A percentile compares a stretch with the other conserved stretches of the same genome.
phyloP scores from a whole-genome alignment of 2,888 invertebrate genomes.

The Notodonta ziczac region DNA sequence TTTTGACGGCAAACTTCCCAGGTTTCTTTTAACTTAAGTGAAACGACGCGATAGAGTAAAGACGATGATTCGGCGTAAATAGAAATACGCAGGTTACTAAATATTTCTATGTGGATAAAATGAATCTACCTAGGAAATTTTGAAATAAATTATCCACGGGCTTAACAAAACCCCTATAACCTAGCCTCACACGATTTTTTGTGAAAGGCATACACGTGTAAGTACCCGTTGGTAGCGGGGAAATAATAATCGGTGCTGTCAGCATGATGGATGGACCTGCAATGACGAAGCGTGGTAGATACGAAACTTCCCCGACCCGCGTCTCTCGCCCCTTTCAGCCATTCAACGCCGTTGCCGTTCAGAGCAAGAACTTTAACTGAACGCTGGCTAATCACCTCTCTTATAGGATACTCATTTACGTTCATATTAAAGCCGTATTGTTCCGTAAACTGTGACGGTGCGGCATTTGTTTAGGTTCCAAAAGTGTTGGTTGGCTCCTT shows the following conservation, averaged over 20 bases:
- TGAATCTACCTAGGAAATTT: constrained; percentile 19
- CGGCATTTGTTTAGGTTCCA: constrained; percentile 19
- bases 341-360: constrained; percentile 42
- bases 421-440: constrained; percentile 14
- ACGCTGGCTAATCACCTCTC: constrained; percentile 43
- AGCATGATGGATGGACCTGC: constrained; percentile 70
- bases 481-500: constrained; percentile 11
- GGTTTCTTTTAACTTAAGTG: not conserved
- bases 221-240: constrained; percentile 54
- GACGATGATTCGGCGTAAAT: not conserved
- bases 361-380: constrained; percentile 31
- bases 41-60: not conserved
- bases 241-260: constrained; percentile 75
- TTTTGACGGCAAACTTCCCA: not conserved
- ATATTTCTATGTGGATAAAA: not conserved
- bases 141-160: constrained; percentile 43
- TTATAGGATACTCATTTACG: constrained; percentile 26
- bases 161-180: constrained; percentile 45
- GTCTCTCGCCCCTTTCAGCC: constrained; percentile 36
- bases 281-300: constrained; percentile 67
- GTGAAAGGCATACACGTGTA: constrained; percentile 54
- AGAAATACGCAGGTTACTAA: not conserved
- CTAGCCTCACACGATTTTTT: constrained; percentile 50
- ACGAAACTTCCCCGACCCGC: constrained; percentile 43
- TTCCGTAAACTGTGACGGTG: constrained; percentile 14